phyloP scores from a whole-genome alignment of 2,797 vertebrate species.

The Pogonophryne albipinna region DNA sequence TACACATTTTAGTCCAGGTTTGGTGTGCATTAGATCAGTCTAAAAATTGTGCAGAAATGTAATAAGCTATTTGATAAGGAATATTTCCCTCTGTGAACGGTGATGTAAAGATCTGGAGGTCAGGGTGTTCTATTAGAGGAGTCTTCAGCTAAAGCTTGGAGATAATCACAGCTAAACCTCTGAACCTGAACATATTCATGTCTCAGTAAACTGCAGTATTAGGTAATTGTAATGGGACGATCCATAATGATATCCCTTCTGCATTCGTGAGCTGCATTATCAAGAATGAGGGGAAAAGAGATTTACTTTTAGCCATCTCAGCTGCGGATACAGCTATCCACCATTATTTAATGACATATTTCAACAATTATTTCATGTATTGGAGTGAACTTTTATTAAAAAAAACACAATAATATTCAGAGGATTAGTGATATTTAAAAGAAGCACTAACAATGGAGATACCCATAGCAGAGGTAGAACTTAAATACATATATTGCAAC shows the following conservation, averaged over 20 bases:
- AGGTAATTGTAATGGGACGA: constrained; percentile 30
- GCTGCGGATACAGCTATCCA: too few relatives aligned
- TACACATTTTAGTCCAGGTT: too few relatives aligned
- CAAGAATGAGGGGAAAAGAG: not conserved
- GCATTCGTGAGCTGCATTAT: not conserved
- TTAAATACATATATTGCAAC: too few relatives aligned
- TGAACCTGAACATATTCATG: constrained; percentile 39
- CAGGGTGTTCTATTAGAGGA: constrained; percentile 26
- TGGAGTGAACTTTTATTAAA: not conserved
- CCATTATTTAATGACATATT: not conserved
- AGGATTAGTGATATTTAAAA: too few relatives aligned
- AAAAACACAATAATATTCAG: too few relatives aligned
- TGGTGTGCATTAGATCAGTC: too few relatives aligned
- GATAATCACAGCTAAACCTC: constrained; percentile 46
- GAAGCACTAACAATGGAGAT: too few relatives aligned
- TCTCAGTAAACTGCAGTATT: constrained; percentile 11
- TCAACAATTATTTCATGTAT: not conserved
- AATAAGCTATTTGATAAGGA: too few relatives aligned
- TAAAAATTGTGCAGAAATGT: too few relatives aligned
- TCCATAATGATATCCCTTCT: not conserved
- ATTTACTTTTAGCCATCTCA: not conserved
- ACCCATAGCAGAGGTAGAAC: too few relatives aligned
- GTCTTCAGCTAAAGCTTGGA: constrained; percentile 43
- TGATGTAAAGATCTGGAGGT: constrained; percentile 4
- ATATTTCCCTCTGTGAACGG: too few relatives aligned